Evolutionary conservation across 30 jellyfish, hydroid and myxozoan genomes (phyloP), one percentile per base, ranked within the genome.

Genomic region (Chrysaora quinquecirrha): DNA sequence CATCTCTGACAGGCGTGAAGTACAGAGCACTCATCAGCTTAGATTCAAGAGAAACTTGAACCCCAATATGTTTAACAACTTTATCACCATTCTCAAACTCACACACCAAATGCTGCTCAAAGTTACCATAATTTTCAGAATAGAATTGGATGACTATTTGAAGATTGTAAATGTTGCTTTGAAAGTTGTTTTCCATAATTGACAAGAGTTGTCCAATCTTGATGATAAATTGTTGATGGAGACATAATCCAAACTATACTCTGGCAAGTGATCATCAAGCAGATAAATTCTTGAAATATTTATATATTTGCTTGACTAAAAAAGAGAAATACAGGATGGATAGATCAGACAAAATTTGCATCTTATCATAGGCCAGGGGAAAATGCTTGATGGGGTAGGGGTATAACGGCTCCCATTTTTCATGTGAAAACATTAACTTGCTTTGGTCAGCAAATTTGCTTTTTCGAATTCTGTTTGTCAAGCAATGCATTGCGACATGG

Each of bases 11-110:
- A 19, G 96, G 96, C 22, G 70, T 71, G 64, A 63, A 87, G 46
- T 71, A 24, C 76, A 87, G 56, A 12, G 78, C 24, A 27, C 73
- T 56, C 83, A 77, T 67, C 47, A 87, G 31, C 30, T 33, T 60
- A 14, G 50, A 27, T 72, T 87, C 96, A 24, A 70, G 78, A 33
- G 72, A 64, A 28, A 87, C 96, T 31, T 87, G 92, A 20, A 87
- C 88, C 4, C 96, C 92, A 19, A 87, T 54, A 19, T 63, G 48
- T 32, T 85, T 34, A 11, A 73, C 27, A 50, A 87, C 80, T 54
- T 70, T 79, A 14, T 56, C 77, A n/a, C 86, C 88, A 24, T 75
- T 82, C 7, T 66, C 76, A 62, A 87, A 87, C 29, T 79, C 91
- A 71, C 76, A 69, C 21, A 77, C 52, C 32, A 87, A 11, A 19